These are phyloP conservation scores for Odontophorus gujanensis DNA, from an alignment of 2,113 vertebrate genomes.

Conservation along the genomic window DNA sequence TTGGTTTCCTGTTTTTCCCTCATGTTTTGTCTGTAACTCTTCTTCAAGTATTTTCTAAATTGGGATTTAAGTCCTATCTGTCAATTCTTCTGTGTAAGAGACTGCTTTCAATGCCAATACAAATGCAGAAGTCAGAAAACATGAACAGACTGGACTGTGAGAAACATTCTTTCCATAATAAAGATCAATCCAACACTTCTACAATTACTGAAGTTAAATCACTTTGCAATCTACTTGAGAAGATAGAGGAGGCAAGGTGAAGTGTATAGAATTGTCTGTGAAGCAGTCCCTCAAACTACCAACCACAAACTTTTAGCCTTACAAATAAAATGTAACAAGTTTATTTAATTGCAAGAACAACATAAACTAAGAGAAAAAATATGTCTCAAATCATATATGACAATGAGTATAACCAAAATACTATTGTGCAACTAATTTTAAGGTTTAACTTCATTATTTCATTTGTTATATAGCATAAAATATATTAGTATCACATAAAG, in stretches of 20 bases:
- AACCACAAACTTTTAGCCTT: neutral
- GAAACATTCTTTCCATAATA: neutral
- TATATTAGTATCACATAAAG: neutral
- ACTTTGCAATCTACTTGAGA: neutral
- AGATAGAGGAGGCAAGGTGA: neutral
- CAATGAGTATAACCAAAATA: neutral
- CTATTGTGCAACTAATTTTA: neutral
- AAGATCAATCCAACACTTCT: neutral
- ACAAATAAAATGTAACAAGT: neutral
- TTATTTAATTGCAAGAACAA: neutral
- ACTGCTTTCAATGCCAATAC: neutral
- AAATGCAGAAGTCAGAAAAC: neutral
- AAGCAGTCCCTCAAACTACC: neutral
- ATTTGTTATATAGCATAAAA: neutral
- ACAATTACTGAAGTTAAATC: neutral
- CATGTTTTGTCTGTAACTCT: slow-evolving; percentile 54
- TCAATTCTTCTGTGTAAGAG: neutral
- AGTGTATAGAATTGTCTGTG: neutral
- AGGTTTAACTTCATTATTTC: neutral
- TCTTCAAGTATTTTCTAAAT: slow-evolving; percentile 80
- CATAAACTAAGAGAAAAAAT: neutral
- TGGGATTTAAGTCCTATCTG: slow-evolving; percentile 61
- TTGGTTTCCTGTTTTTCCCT: slow-evolving; percentile 74
- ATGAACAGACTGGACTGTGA: neutral
- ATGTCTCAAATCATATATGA: neutral